These are phyloP conservation scores for Periophthalmodon schlosseri DNA, from an alignment of 2,113 vertebrate genomes.

Conservation along the genomic window DNA sequence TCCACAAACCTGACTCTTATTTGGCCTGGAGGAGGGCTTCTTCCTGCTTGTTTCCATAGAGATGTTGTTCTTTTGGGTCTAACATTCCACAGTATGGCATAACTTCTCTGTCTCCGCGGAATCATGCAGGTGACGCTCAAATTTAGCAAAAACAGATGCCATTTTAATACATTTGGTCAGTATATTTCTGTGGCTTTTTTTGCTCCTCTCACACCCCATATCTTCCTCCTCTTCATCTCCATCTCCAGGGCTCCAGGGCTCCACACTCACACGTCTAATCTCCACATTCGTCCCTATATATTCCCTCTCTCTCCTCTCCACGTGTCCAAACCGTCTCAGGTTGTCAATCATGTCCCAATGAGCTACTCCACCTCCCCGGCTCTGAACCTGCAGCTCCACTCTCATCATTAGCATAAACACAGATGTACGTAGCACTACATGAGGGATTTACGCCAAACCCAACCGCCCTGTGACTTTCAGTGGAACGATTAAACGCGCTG, in stretches of 20 bases:
- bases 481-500: background rate
- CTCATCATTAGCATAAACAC: background rate
- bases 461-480: background rate
- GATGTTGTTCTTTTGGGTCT: too few relatives aligned
- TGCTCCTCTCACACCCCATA: background rate
- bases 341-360: background rate
- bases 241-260: too few relatives aligned
- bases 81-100: too few relatives aligned
- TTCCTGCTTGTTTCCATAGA: too few relatives aligned
- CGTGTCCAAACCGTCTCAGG: background rate
- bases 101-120: too few relatives aligned
- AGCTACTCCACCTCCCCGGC: background rate
- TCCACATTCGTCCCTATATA: background rate
- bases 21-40: too few relatives aligned
- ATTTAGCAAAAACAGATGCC: too few relatives aligned
- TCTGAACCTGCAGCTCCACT: background rate
- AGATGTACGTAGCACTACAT: background rate
- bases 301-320: background rate
- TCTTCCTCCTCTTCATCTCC: background rate
- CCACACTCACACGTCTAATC: background rate
- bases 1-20: too few relatives aligned
- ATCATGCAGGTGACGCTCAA: too few relatives aligned
- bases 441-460: background rate
- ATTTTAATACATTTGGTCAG: too few relatives aligned
- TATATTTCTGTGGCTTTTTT: background rate